These are phyloP conservation scores for Heliconius hortense DNA, from an alignment of 2,888 invertebrate genomes.

Conservation along the genomic window DNA sequence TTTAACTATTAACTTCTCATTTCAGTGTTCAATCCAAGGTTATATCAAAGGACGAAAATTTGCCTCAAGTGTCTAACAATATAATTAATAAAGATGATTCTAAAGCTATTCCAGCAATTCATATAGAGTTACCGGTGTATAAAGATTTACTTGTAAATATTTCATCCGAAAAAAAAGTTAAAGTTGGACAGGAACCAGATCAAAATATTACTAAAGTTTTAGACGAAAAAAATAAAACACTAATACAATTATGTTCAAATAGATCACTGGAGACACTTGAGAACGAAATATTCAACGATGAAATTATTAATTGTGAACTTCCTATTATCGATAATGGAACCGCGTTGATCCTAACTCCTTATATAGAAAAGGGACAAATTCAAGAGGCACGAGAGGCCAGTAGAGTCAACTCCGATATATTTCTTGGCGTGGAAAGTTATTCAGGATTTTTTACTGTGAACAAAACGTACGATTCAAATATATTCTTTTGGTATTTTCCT, in stretches of 20 bases:
- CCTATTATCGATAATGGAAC: slow-evolving; percentile 36
- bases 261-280: slow-evolving; percentile 21
- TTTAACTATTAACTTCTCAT: slow-evolving; percentile 31
- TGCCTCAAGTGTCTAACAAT: slow-evolving; percentile 27
- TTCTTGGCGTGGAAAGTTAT: slow-evolving; percentile 73
- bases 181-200: background rate
- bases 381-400: slow-evolving; percentile 64
- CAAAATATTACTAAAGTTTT: background rate
- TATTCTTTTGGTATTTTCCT: slow-evolving; percentile 94
- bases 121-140: slow-evolving; percentile 31
- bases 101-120: slow-evolving; percentile 19
- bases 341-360: slow-evolving; percentile 63
- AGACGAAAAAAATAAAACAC: background rate
- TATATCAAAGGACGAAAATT: slow-evolving; percentile 43
- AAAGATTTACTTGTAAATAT: slow-evolving; percentile 30
- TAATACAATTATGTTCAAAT: background rate
- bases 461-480: slow-evolving; percentile 86
- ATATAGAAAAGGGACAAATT: slow-evolving; percentile 60
- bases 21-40: slow-evolving; percentile 58
- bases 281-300: slow-evolving; percentile 29
- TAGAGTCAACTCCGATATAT: slow-evolving; percentile 56
- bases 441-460: slow-evolving; percentile 86
- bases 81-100: slow-evolving; percentile 23
- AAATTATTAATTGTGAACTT: slow-evolving; percentile 31
- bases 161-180: slow-evolving; percentile 20